Evolutionary conservation across 2,113 vertebrate genomes (phyloP).

Genomic region (Xiphophorus hellerii): DNA sequence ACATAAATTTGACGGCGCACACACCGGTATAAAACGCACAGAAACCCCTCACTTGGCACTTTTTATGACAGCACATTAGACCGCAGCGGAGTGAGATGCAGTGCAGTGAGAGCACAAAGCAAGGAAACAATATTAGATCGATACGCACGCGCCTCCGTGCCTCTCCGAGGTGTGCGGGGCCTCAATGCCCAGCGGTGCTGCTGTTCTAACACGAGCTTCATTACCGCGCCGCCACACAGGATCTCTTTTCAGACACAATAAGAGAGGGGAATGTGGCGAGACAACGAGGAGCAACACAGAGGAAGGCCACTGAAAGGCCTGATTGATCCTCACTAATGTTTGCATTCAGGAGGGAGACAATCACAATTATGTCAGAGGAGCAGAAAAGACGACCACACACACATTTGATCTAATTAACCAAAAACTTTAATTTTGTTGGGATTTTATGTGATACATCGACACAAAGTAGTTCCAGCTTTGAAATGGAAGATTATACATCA

Average conservation of each 20-base stretch:
- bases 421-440: background rate
- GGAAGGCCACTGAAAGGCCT: constrained; percentile 36
- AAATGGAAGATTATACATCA: background rate
- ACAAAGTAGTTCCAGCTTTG: background rate
- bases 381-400: background rate
- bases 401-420: background rate
- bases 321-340: constrained; percentile 10
- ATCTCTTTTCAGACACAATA: constrained; percentile 64
- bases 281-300: constrained; percentile 42
- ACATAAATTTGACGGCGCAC: background rate
- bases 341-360: constrained; percentile 4
- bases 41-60: constrained; percentile 22
- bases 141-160: constrained; percentile 64
- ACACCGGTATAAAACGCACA: constrained; percentile 9
- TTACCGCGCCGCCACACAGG: constrained; percentile 59
- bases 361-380: constrained; percentile 31
- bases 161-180: constrained; percentile 65
- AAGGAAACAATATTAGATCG: constrained; percentile 73
- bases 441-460: background rate
- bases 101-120: constrained; percentile 45
- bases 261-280: constrained; percentile 57
- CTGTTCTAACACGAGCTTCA: constrained; percentile 65
- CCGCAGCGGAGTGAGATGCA: constrained; percentile 35
- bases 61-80: constrained; percentile 47
- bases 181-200: constrained; percentile 57